Evolutionary conservation across 37 sponge, comb jelly and placozoan genomes (phyloP).

Genomic region (Ianthella basta): DNA sequence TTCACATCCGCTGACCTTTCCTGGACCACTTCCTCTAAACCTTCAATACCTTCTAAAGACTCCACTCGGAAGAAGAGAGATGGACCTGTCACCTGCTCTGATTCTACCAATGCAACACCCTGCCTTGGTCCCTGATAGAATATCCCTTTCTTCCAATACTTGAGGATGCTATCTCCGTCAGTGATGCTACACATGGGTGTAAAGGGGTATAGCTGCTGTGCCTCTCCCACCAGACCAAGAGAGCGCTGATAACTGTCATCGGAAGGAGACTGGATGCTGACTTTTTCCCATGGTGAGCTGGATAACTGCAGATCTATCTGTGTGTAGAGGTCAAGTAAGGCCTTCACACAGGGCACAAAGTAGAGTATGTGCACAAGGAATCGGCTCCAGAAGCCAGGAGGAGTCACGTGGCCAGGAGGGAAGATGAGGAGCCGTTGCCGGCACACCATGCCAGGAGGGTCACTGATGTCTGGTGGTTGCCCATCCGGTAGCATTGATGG

Average conservation of each 20-base stretch:
- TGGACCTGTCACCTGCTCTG: neutral
- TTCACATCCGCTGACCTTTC: neutral
- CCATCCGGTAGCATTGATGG: slow-evolving; percentile 79
- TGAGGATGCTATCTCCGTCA: slow-evolving; percentile 14
- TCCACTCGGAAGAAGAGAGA: slow-evolving; percentile 30
- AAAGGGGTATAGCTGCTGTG: neutral
- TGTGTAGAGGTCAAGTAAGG: neutral
- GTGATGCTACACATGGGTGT: slow-evolving; percentile 11
- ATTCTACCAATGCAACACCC: too few species aligned
- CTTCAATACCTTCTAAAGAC: slow-evolving; percentile 32
- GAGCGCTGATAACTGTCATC: neutral
- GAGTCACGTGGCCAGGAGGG: slow-evolving; percentile 36
- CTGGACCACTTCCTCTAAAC: neutral
- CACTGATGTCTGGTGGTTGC: slow-evolving; percentile 40
- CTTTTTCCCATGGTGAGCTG: neutral
- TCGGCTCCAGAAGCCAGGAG: slow-evolving; percentile 92
- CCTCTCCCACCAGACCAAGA: neutral
- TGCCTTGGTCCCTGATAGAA: slow-evolving; percentile 41
- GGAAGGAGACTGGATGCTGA: neutral
- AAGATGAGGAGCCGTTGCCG: slow-evolving; percentile 44
- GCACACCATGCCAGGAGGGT: neutral
- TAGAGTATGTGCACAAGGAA: slow-evolving; percentile 78
- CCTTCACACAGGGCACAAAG: slow-evolving; percentile 41
- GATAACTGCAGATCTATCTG: neutral
- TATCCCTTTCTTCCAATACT: slow-evolving; percentile 71